phyloP scores from a whole-genome alignment of 2,113 vertebrate species.

The Limnothrissa miodon region DNA sequence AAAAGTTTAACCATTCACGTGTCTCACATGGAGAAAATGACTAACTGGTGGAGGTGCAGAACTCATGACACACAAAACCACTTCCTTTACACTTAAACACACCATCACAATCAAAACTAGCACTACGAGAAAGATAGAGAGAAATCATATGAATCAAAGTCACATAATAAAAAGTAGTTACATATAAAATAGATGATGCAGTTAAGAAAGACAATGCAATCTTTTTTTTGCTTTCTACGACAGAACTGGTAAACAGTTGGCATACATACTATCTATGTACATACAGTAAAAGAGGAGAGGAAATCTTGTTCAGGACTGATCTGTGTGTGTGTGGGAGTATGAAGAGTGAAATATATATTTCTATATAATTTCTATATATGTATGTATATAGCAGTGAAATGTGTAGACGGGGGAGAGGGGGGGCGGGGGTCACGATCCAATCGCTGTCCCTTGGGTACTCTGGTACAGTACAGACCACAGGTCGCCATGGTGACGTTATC shows the following conservation, averaged over 20 bases:
- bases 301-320: constrained; percentile 45
- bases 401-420: constrained; percentile 25
- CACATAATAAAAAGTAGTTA: constrained; percentile 61
- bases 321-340: constrained; percentile 50
- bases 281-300: constrained; percentile 56
- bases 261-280: constrained; percentile 68
- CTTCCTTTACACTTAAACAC: constrained; percentile 33
- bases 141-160: constrained; percentile 43
- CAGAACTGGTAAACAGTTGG: constrained; percentile 50
- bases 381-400: constrained; percentile 43
- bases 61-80: constrained; percentile 1
- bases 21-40: not conserved
- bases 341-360: constrained; percentile 55
- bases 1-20: not conserved
- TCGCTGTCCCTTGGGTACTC: constrained; percentile 26
- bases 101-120: constrained; percentile 52
- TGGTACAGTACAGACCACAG: constrained; percentile 36
- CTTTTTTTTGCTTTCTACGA: constrained; percentile 44
- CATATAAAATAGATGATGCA: constrained; percentile 63
- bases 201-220: constrained; percentile 52
- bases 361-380: constrained; percentile 48
- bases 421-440: constrained; percentile 43
- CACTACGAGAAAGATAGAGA: constrained; percentile 18
- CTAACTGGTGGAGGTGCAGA: constrained; percentile 8
- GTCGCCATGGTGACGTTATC: not conserved